These are phyloP conservation scores for Pasiphila rectangulata DNA, from an alignment of 2,888 invertebrate species.

Conservation along the genomic window DNA sequence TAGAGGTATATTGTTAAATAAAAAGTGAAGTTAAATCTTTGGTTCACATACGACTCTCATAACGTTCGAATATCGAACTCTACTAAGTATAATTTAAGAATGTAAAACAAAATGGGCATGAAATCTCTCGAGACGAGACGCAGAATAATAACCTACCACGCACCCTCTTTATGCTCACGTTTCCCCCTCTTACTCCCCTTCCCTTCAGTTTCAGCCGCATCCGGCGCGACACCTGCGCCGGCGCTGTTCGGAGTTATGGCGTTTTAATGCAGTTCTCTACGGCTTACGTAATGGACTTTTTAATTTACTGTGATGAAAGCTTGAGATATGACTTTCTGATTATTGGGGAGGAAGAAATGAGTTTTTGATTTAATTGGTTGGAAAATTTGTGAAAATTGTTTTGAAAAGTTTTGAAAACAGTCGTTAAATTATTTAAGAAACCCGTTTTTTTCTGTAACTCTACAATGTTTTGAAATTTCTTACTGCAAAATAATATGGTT, in stretches of 20 bases:
- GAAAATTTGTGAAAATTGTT: background rate
- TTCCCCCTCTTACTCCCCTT: slow-evolving; percentile 2
- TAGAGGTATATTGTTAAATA: too few species aligned
- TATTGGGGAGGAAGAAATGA: slow-evolving; percentile 19
- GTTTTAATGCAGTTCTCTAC: slow-evolving; percentile 68
- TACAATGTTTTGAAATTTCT: too few species aligned
- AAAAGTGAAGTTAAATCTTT: too few species aligned
- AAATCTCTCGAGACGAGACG: slow-evolving; percentile 34
- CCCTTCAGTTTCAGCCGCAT: slow-evolving; percentile 61
- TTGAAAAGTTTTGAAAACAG: background rate
- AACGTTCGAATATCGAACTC: too few species aligned
- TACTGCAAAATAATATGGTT: too few species aligned
- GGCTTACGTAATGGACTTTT: slow-evolving; percentile 65
- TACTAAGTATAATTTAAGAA: slow-evolving; percentile 6
- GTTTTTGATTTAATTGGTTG: slow-evolving; percentile 3
- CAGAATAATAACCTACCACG: slow-evolving; percentile 21
- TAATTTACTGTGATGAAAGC: slow-evolving; percentile 55
- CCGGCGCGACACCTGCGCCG: slow-evolving; percentile 76
- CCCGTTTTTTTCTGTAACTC: slow-evolving; percentile 1
- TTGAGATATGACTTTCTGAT: slow-evolving; percentile 50
- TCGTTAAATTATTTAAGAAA: too few species aligned
- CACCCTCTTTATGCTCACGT: slow-evolving; percentile 44
- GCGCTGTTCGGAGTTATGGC: slow-evolving; percentile 65
- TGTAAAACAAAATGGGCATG: slow-evolving; percentile 27
- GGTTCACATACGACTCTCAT: too few species aligned